These are phyloP conservation scores for Lophius piscatorius DNA, from an alignment of 2,113 vertebrate species.

Conservation along the genomic window DNA sequence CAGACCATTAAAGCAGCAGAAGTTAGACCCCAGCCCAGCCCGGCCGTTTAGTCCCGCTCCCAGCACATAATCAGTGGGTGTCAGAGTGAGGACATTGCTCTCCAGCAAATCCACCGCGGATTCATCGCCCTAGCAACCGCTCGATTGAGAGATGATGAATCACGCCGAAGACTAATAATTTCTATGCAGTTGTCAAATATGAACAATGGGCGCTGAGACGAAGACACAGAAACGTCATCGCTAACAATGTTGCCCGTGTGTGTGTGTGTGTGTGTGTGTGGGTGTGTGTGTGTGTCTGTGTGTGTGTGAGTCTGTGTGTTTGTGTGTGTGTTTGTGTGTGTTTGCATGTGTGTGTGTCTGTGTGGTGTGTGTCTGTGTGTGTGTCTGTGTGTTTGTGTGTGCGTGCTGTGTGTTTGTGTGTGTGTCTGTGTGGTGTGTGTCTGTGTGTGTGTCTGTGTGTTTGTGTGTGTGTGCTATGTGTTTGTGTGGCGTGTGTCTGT, in stretches of 20 bases:
- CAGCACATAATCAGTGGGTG: slow-evolving; percentile 29
- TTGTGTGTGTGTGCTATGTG: slow-evolving; percentile 30
- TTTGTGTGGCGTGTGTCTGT: slow-evolving; percentile 13
- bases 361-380: slow-evolving; percentile 13
- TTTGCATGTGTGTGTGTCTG: slow-evolving; percentile 7
- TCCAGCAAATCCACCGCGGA: slow-evolving; percentile 60
- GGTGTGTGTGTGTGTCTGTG: slow-evolving; percentile 8
- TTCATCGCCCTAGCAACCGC: slow-evolving; percentile 77
- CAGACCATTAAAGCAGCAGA: slow-evolving; percentile 21
- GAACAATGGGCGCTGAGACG: slow-evolving; percentile 63
- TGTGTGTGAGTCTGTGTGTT: slow-evolving; percentile 13
- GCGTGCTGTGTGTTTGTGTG: slow-evolving; percentile 10
- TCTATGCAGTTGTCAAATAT: slow-evolving; percentile 71
- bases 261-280: slow-evolving; percentile 28
- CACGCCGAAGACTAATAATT: slow-evolving; percentile 70
- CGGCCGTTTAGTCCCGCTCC: slow-evolving; percentile 11
- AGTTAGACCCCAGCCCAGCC: slow-evolving; percentile 20
- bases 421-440: slow-evolving; percentile 9
- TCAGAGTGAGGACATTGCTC: slow-evolving; percentile 44
- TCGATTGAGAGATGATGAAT: slow-evolving; percentile 75
- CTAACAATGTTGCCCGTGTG: slow-evolving; percentile 18
- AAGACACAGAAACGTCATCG: slow-evolving; percentile 58
- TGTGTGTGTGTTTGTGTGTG: slow-evolving; percentile 24
- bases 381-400: slow-evolving; percentile 24
- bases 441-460: slow-evolving; percentile 6